Conservation (phyloP, 2,888 invertebrate species). For the Camptogramma bilineatum region DNA sequence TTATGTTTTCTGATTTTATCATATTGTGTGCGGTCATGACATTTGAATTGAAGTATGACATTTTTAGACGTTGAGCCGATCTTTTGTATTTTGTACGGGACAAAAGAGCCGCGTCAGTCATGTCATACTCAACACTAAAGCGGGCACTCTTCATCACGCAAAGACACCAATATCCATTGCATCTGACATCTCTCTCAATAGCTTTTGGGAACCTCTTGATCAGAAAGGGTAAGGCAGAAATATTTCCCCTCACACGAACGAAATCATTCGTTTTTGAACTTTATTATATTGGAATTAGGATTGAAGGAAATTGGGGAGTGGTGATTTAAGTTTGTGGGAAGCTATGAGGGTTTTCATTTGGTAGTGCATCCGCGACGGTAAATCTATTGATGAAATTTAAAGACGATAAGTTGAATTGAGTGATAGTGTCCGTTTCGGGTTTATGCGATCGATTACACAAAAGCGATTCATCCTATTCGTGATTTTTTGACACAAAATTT, state of each 20-base stretch:
- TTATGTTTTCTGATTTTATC: no score
- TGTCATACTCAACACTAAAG: no score
- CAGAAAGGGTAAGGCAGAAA: slow-evolving; percentile 13
- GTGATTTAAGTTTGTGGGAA: slow-evolving; percentile 4
- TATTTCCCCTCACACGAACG: not conserved
- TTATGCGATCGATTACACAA: no score
- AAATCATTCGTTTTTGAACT: not conserved
- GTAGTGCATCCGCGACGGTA: slow-evolving; percentile 17
- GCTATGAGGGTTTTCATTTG: slow-evolving; percentile 7
- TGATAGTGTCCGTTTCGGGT: not conserved
- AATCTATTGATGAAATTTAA: slow-evolving; percentile 5
- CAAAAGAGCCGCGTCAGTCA: no score
- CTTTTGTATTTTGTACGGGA: no score
- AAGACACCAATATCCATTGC: slow-evolving; percentile 37
- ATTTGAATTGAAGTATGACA: no score
- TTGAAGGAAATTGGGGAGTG: not conserved
- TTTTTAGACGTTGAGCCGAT: no score
- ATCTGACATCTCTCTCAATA: slow-evolving; percentile 34
- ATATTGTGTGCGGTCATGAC: no score
- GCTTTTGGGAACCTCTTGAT: slow-evolving; percentile 30
- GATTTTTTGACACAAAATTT: no score
- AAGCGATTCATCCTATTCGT: no score
- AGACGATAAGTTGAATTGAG: not conserved
- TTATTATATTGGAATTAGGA: not conserved
- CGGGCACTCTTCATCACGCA: slow-evolving; percentile 35